Evolutionary conservation across 2,113 vertebrate genomes (phyloP).

Genomic region (Pteruthius melanotis): DNA sequence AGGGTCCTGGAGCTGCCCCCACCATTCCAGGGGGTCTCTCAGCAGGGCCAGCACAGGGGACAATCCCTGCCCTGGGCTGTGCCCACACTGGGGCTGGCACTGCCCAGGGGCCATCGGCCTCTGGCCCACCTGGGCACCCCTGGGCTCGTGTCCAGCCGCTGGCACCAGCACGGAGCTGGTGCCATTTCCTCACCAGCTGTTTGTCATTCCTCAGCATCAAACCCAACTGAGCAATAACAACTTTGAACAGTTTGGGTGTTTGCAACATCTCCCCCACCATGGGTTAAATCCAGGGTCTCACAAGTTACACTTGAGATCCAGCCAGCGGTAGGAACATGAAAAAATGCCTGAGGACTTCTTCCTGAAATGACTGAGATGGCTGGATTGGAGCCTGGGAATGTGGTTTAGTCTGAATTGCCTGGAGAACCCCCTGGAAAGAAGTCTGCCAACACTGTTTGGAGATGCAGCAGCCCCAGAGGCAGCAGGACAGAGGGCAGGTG

Average conservation of each 20-base stretch:
- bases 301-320: background rate
- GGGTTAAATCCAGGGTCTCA: background rate
- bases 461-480: background rate
- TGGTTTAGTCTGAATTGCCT: background rate
- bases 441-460: background rate
- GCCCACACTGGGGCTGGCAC: background rate
- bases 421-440: background rate
- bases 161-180: accelerated
- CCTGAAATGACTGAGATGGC: background rate
- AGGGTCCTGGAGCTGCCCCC: background rate
- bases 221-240: background rate
- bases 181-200: background rate
- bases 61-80: background rate
- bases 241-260: background rate
- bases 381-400: background rate
- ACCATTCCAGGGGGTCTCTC: background rate
- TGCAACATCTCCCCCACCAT: accelerated
- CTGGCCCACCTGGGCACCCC: background rate
- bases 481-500: background rate
- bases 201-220: accelerated
- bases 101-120: background rate
- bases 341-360: background rate
- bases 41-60: background rate
- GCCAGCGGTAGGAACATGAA: accelerated
- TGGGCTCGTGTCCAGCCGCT: accelerated